Conservation (phyloP, 1,140 invertebrate genomes). For the Pinna nobilis region DNA sequence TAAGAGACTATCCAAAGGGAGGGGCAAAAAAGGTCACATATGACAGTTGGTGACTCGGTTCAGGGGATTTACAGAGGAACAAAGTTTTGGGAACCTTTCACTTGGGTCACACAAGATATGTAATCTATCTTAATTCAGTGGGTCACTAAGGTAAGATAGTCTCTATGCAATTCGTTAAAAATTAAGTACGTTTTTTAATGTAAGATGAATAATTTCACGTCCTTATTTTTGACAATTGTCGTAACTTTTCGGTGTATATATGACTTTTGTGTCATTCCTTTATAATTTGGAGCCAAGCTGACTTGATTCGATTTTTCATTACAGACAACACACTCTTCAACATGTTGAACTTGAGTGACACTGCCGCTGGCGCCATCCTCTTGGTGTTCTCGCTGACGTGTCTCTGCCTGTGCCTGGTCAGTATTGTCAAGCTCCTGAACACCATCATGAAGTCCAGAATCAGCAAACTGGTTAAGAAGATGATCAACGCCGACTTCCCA, state of each 20-base stretch:
- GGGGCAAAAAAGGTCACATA: too few species aligned
- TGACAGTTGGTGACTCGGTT: too few species aligned
- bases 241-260: background rate
- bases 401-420: slow-evolving; percentile 78
- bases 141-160: too few species aligned
- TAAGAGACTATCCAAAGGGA: too few species aligned
- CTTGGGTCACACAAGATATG: too few species aligned
- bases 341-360: slow-evolving; percentile 71
- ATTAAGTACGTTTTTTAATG: background rate
- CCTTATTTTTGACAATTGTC: background rate
- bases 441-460: slow-evolving; percentile 76
- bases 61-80: too few species aligned
- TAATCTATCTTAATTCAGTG: too few species aligned
- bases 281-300: background rate
- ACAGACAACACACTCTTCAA: slow-evolving; percentile 62
- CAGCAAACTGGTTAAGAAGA: slow-evolving; percentile 75
- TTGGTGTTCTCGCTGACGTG: slow-evolving; percentile 76
- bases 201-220: background rate
- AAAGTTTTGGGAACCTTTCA: too few species aligned
- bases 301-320: slow-evolving; percentile 8
- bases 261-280: background rate
- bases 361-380: slow-evolving; percentile 75
- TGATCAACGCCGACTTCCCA: slow-evolving; percentile 78
- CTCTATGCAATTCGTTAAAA: too few species aligned
- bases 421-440: slow-evolving; percentile 79